These are phyloP conservation scores for Crocuta crocuta DNA, from an alignment of 2,113 vertebrate genomes.

Conservation along the genomic window DNA sequence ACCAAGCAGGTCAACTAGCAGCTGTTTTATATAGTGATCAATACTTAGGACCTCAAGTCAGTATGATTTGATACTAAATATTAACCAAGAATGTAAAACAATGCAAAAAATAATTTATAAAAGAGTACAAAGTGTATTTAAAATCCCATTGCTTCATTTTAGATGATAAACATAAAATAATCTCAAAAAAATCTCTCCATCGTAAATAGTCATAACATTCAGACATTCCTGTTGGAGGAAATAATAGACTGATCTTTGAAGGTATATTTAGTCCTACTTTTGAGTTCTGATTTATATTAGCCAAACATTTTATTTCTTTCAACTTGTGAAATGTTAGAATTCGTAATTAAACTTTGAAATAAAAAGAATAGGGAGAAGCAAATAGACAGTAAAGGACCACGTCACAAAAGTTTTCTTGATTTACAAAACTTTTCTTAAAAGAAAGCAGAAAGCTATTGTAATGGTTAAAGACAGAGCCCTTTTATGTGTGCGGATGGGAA, in stretches of 20 bases:
- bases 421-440: slow-evolving; percentile 74
- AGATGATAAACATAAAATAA: slow-evolving; percentile 39
- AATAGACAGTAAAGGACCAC: slow-evolving; percentile 62
- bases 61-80: neutral
- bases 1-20: neutral
- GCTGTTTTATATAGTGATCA: neutral
- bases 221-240: neutral
- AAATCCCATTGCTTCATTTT: neutral
- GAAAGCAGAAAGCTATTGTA: slow-evolving; percentile 65
- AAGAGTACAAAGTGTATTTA: neutral
- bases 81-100: slow-evolving; percentile 26
- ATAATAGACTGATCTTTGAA: neutral
- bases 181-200: neutral
- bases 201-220: neutral
- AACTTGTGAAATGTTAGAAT: slow-evolving; percentile 67
- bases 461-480: slow-evolving; percentile 70
- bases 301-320: slow-evolving; percentile 54
- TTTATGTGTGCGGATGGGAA: slow-evolving; percentile 69
- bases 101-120: neutral
- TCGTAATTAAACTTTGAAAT: slow-evolving; percentile 61
- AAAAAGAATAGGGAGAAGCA: slow-evolving; percentile 49
- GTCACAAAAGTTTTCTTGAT: slow-evolving; percentile 78
- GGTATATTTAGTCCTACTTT: neutral
- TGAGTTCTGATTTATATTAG: neutral
- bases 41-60: neutral